Evolutionary conservation across 2,113 vertebrate species (phyloP).

Genomic region (Pseudopodoces humilis): DNA sequence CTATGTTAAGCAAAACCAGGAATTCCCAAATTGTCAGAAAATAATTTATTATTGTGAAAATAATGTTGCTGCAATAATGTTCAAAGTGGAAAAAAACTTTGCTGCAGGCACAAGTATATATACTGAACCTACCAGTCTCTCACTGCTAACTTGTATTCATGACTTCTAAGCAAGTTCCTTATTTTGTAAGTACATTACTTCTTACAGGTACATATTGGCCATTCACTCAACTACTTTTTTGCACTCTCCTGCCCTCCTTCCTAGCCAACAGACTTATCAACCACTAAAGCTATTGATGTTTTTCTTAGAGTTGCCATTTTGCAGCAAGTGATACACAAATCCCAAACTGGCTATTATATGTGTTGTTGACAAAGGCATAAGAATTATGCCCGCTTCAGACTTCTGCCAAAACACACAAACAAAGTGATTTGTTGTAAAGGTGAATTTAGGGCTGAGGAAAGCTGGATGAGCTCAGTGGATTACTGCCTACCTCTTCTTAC

Average conservation of each 20-base stretch:
- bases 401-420: background rate
- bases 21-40: background rate
- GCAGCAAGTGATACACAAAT: background rate
- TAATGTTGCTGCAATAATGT: background rate
- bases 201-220: background rate
- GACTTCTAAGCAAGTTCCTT: background rate
- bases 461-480: background rate
- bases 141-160: background rate
- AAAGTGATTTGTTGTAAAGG: background rate
- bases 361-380: background rate
- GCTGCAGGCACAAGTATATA: fast-evolving
- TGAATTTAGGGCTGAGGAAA: background rate
- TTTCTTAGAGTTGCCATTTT: background rate
- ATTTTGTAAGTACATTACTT: background rate
- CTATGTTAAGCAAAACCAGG: background rate
- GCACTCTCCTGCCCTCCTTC: background rate
- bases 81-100: background rate
- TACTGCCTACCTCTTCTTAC: background rate
- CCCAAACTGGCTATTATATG: background rate
- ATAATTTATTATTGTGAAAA: background rate
- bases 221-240: background rate
- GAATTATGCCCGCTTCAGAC: background rate
- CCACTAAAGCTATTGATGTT: background rate
- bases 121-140: background rate
- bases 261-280: background rate